Evolutionary conservation across 2,113 vertebrate genomes (phyloP), one percentile per base, ranked within the genome.

Genomic region (Phasianus colchicus): DNA sequence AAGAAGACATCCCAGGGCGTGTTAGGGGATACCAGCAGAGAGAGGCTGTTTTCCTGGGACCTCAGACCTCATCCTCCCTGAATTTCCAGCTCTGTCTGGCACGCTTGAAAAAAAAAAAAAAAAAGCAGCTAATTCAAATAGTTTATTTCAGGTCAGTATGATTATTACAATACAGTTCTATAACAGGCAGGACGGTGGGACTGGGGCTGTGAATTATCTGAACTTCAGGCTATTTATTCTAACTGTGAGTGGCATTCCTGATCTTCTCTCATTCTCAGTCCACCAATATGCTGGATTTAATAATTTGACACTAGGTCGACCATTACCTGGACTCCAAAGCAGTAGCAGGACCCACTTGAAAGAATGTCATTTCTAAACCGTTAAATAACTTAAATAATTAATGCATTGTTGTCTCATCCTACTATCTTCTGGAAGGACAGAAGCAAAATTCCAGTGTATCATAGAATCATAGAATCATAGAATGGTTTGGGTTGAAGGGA

Each of bases 61-160:
- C 79, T 90, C 70, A 90, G 88, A 86, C 89, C 86, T 89, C 90
- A 90, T 82, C 91, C 88, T 89, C 70, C 66, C 29, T 90, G 88
- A 94, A 95, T 97, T 96, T 95, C 79, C 85, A 93, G 12, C 10
- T 95, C 92, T 88, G 89, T 94, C 94, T 93, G 82, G 81, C 88
- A 96, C 76, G 93, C 91, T 95, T 96, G 63, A 96, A 89, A 54
- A 97, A 95, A 92, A 93, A 92, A 93, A 95, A 96, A 89, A 54
- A 97, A 96, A 92, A 93, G 50, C 95, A 97, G 85, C 89, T 94
- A 96, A 96, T 96, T 97, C 97, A 97, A 96, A 96, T 94, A 96
- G 96, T 94, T 94, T 86, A 89, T 93, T 95, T 93, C 86, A 86
- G 83, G 80, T 93, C 83, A 79, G 30, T 72, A 82, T 86, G 84